These are phyloP conservation scores for Parotocinclus haroldoi DNA, from an alignment of 2,797 vertebrate genomes.

Conservation along the genomic window DNA sequence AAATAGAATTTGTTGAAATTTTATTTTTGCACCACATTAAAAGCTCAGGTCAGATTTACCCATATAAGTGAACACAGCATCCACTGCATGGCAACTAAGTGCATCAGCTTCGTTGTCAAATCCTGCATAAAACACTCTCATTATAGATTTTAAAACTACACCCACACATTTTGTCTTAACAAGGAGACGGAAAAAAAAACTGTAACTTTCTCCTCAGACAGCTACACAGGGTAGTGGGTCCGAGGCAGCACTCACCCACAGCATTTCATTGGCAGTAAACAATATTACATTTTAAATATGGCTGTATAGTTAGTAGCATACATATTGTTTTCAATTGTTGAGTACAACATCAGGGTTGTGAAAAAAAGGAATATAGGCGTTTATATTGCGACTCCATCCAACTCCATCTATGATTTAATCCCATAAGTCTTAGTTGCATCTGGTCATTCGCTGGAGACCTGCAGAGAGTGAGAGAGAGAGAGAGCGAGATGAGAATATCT, in stretches of 20 bases:
- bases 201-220: neutral
- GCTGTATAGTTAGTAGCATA: neutral
- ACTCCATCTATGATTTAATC: neutral
- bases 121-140: slow-evolving; percentile 7
- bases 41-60: neutral
- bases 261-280: slow-evolving; percentile 4
- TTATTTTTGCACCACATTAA: neutral
- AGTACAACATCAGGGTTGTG: neutral
- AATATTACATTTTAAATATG: slow-evolving; percentile 15
- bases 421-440: neutral
- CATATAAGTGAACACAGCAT: too few relatives aligned
- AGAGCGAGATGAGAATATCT: too few relatives aligned
- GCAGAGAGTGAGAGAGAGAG: neutral
- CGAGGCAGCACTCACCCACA: neutral
- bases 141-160: slow-evolving; percentile 1
- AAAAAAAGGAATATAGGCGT: neutral
- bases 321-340: neutral
- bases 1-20: too few relatives aligned
- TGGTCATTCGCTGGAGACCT: slow-evolving; percentile 15
- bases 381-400: too few relatives aligned
- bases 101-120: neutral
- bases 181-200: neutral
- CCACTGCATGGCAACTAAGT: neutral
- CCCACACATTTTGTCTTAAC: neutral
- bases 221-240: neutral